Base-by-base conservation (phyloP, 2,113 vertebrate genomes). In the Xiphorhynchus elegans region DNA sequence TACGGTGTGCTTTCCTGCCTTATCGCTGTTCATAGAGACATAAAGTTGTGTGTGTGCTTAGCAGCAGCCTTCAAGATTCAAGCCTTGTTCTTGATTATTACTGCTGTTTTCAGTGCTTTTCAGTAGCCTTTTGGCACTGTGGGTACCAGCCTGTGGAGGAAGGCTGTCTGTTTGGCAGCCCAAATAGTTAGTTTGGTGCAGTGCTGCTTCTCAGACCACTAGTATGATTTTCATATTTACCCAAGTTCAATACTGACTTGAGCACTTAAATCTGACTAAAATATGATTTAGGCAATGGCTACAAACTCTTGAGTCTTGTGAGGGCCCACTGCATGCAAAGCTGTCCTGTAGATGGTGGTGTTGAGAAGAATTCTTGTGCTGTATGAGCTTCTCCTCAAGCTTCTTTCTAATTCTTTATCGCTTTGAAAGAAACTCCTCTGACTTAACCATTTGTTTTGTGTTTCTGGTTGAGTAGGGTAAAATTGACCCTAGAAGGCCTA, bases 401-500 rank as follows among this genome's bases (percentile, higher is more conserved):
- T 75, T 50, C 53, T 49, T 74, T 66, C 19, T 42, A 19, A n/a
- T 29, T 52, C 35, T 40, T 26, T 8, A 9, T 2, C 20, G 6
- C 52, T 79, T 25, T 7, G 20, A 49, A 81, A 72, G 72, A 17
- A 13, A 0, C 13, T 52, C 5, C 17, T 44, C 37, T 39, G 56
- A 28, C 10, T 33, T 82, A 58, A 82, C 35, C 9, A 3, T 72
- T 76, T 56, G 33, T 50, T 87, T 84, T 87, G 49, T 96, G 7
- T 92, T 93, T 96, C 62, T 52, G 88, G 19, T 75, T 52, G 31
- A 77, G 20, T 53, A 98, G 98, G 77, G 98, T 99, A 55, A 99
- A 99, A 96, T 84, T 99, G 94, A 98, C 98, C 50, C 80, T 99
- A n/a, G 99, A 99, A 96, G 99, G 99, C n/a, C 23, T 98, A 25